phyloP scores from a whole-genome alignment of 2,113 vertebrate genomes.

The Tetrax tetrax region DNA sequence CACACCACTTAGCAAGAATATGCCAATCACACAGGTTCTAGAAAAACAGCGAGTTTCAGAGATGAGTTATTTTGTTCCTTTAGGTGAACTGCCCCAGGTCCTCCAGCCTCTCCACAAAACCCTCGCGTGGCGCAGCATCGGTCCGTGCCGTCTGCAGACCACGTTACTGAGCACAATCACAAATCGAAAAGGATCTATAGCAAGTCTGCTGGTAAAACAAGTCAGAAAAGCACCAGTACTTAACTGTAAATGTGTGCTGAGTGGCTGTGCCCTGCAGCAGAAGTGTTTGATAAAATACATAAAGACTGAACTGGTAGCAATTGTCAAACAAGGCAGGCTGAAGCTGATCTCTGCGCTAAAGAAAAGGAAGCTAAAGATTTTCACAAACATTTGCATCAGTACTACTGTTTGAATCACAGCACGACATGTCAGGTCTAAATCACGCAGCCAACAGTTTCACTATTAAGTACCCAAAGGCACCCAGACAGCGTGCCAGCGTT shows the following conservation, averaged over 20 bases:
- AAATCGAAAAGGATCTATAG: not conserved
- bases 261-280: not conserved
- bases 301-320: not conserved
- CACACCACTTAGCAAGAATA: not conserved
- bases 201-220: not conserved
- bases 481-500: not conserved
- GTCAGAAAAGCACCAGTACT: not conserved
- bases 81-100: not conserved
- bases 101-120: not conserved
- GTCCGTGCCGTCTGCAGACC: not conserved
- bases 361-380: not conserved
- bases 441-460: not conserved
- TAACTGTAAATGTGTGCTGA: fast-evolving
- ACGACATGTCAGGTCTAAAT: not conserved
- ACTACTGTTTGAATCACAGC: not conserved
- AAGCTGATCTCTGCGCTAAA: not conserved
- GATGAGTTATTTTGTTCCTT: not conserved
- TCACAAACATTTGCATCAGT: not conserved
- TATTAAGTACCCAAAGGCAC: not conserved
- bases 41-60: not conserved
- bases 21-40: not conserved
- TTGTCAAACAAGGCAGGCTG: not conserved
- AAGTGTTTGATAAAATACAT: not conserved
- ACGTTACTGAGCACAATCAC: not conserved
- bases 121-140: not conserved